Percentiles rank a stretch among this genome's conserved stretches.
phyloP scores from a whole-genome alignment of 2,888 invertebrate genomes.

The Rhagium mordax region DNA sequence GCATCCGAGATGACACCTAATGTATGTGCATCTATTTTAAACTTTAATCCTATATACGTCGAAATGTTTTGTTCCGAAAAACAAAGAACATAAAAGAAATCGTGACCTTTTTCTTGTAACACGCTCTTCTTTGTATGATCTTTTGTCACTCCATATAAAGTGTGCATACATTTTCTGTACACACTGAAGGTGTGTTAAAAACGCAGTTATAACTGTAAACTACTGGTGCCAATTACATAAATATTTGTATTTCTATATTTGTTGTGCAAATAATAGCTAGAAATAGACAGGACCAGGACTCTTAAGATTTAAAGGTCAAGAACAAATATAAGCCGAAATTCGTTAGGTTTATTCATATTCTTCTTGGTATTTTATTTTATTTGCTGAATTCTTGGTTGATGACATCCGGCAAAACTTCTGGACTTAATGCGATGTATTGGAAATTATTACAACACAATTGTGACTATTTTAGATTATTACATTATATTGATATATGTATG shows the following conservation, averaged over 20 bases:
- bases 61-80: background rate
- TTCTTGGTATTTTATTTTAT: conserved; percentile 4
- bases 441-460: too few relatives aligned
- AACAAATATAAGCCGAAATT: conserved; percentile 2
- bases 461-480: too few relatives aligned
- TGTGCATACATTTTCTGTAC: background rate
- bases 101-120: background rate
- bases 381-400: background rate
- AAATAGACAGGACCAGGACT: conserved; percentile 26
- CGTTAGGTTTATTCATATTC: background rate
- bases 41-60: background rate
- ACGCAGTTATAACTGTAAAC: conserved; percentile 14
- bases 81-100: background rate
- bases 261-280: conserved; percentile 18
- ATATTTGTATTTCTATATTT: conserved; percentile 11
- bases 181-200: conserved; percentile 11
- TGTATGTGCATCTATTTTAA: too few relatives aligned
- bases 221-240: conserved; percentile 30
- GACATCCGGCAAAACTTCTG: background rate
- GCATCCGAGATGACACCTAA: too few relatives aligned
- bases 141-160: background rate
- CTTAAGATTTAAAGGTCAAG: conserved; percentile 35
- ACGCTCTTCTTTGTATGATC: background rate
- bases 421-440: too few relatives aligned
- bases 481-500: too few relatives aligned